A percentile compares a stretch with the other conserved stretches of the same genome.
These are phyloP conservation scores for Clarias pachynema DNA, from an alignment of 2,797 vertebrate genomes.

Conservation along the genomic window DNA sequence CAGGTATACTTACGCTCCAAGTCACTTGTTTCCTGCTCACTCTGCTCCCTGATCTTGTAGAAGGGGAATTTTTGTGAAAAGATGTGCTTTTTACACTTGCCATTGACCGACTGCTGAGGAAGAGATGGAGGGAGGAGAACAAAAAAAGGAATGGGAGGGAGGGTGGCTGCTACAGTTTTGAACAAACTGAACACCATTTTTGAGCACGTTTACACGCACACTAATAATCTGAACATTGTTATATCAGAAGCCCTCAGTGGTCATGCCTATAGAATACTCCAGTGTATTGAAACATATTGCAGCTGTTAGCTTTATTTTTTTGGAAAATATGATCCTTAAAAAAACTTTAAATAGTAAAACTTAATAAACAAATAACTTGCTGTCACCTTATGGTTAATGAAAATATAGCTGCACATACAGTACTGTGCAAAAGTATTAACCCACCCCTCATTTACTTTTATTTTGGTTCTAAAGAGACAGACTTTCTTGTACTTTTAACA, in stretches of 20 bases:
- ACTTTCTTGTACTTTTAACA: too few relatives aligned
- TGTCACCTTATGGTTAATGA: too few relatives aligned
- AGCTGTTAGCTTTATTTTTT: too few relatives aligned
- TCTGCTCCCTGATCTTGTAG: conserved; percentile 99
- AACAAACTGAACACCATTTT: conserved; percentile 69
- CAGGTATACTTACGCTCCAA: conserved; percentile 92
- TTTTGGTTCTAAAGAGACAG: too few relatives aligned
- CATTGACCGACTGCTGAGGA: conserved; percentile 95
- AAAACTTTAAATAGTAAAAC: background rate
- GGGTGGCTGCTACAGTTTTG: conserved; percentile 81
- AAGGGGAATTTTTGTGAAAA: conserved; percentile 99
- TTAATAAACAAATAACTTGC: too few relatives aligned
- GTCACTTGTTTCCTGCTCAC: conserved; percentile 96
- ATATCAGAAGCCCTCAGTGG: background rate
- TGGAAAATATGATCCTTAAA: background rate
- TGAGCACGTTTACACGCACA: conserved; percentile 63
- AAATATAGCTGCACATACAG: too few relatives aligned
- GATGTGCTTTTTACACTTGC: conserved; percentile 97
- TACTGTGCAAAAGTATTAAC: too few relatives aligned
- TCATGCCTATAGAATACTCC: background rate
- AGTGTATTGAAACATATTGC: background rate
- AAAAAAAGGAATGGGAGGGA: conserved; percentile 63
- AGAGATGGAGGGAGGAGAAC: conserved; percentile 74
- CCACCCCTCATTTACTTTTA: too few relatives aligned
- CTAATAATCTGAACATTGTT: background rate